Conservation (phyloP, 2,113 vertebrate species). For the Otis tarda region DNA sequence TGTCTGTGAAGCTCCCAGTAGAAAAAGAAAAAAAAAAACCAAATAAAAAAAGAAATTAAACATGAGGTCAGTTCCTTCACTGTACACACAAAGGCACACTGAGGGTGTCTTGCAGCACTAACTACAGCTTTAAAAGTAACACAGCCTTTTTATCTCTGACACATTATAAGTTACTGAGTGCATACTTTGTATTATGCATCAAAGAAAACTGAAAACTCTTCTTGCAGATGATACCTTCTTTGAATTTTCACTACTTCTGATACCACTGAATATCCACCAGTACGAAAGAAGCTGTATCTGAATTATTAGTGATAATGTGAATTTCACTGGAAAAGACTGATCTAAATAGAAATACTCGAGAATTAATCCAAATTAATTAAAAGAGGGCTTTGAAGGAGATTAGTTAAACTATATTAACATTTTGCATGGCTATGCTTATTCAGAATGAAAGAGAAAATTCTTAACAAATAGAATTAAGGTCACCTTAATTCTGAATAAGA, state of each 20-base stretch:
- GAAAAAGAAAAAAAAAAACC: neutral
- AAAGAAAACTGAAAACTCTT: neutral
- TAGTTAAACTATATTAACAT: neutral
- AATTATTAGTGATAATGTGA: neutral
- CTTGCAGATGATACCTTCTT: neutral
- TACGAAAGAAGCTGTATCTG: neutral
- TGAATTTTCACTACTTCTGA: neutral
- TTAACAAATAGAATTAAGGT: neutral
- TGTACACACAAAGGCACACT: neutral
- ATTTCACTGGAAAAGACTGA: neutral
- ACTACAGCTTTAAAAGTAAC: neutral
- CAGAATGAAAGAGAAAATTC: constrained; percentile 6
- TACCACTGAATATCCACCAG: neutral
- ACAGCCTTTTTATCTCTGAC: neutral
- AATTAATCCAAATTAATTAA: constrained; percentile 37
- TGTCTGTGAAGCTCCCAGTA: neutral
- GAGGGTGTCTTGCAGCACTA: neutral
- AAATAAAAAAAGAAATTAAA: neutral
- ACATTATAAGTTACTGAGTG: neutral
- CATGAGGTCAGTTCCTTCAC: neutral
- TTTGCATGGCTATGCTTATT: neutral
- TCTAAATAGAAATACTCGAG: neutral
- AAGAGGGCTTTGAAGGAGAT: neutral
- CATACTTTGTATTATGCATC: neutral
- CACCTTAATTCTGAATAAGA: neutral